Base-by-base conservation (phyloP, 1,140 invertebrate genomes). In the Batillaria attramentaria region DNA sequence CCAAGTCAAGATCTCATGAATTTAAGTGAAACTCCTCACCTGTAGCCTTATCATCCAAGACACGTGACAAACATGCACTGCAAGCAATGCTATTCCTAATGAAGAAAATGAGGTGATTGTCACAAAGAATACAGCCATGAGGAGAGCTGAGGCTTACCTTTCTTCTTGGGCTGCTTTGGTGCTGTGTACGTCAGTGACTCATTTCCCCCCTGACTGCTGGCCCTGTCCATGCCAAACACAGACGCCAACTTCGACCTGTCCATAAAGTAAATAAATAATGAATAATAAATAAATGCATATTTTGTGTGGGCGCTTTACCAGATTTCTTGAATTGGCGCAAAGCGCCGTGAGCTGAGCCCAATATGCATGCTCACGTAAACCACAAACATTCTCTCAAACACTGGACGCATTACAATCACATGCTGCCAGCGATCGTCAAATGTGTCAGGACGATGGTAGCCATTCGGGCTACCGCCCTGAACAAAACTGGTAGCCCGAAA, bases 161-260 rank as follows among this genome's bases (percentile, higher is more conserved):
- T 87, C 78, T 89, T 90, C 80, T 87, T 91, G 65, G 91, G 91
- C 75, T 91, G 90, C 78, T 91, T 91, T 24, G 91, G 91, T n/a
- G 91, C 90, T 73, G 89, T 91, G 78, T 91, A 91, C 1, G 86
- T 91, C 65, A 91, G 81, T 24, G 89, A 90, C 75, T 89, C 88
- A 84, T 91, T 91, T 5, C 87, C 89, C 65, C 87, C 86, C 41
- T 86, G 66, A 33, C 79, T 83, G 28, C 79, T 80, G 20, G 86
- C 84, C 78, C 85, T 84, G 72, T 89, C 89, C 74, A 88, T 87
- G 31, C 88, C 88, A 87, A 91, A 91, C 39, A 91, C 79, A 60
- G 83, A 84, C 3, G 84, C 88, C 60, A 90, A 83, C 73, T 90
- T 90, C 10, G 88, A 88, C n/a, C 87, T 88, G 77, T 5, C 35